Evolutionary conservation across 2,888 invertebrate species (phyloP).

Genomic region (Eucera pruinosa): DNA sequence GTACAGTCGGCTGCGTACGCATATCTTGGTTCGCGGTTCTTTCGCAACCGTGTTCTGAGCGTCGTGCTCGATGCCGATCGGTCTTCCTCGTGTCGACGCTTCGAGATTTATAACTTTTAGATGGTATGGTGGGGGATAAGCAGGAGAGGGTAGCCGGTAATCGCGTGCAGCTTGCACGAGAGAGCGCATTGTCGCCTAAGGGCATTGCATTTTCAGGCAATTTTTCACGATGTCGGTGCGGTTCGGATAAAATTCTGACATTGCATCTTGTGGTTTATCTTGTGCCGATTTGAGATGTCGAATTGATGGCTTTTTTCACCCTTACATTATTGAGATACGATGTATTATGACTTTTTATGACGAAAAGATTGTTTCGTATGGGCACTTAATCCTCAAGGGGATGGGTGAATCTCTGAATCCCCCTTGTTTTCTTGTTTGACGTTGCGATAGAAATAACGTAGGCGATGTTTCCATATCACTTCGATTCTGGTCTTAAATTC

Average conservation of each 20-base stretch:
- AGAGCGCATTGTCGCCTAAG: conserved; percentile 20
- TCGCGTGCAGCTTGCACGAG: conserved; percentile 17
- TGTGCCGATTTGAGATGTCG: neutral
- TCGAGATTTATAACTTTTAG: neutral
- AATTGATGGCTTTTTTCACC: conserved; percentile 27
- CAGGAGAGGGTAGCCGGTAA: neutral
- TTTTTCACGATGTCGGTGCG: conserved; percentile 18
- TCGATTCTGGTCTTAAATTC: no score
- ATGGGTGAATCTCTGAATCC: neutral
- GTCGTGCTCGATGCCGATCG: conserved; percentile 3
- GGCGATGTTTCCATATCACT: no score
- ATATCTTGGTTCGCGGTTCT: conserved; percentile 10
- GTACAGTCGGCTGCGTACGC: conserved; percentile 11
- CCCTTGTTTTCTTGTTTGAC: no score
- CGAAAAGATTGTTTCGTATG: neutral
- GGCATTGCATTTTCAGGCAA: conserved; percentile 32
- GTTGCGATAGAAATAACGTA: no score
- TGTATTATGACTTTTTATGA: conserved; percentile 4
- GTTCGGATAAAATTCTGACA: conserved; percentile 18
- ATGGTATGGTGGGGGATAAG: neutral
- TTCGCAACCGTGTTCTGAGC: neutral
- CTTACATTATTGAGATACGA: neutral
- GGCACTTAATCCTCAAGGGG: neutral
- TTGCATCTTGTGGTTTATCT: neutral
- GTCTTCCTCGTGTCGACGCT: neutral